Base-by-base conservation (phyloP, 2,797 vertebrate genomes). In the Saxicola maurus region DNA sequence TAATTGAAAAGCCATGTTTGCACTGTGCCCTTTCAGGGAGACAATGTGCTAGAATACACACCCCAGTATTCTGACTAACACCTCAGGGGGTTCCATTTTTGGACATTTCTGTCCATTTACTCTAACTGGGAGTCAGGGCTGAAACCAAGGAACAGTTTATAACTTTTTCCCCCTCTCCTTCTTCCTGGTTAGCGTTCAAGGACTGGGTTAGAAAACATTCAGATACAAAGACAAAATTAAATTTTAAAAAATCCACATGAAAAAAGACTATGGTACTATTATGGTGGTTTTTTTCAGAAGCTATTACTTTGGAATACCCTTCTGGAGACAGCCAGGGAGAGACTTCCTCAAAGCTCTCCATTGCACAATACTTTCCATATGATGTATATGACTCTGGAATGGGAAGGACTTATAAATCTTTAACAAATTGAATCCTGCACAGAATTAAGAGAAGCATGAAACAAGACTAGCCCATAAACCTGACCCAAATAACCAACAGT, bases 391-490 rank as follows among this genome's bases (percentile, higher is more conserved):
- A 82, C 49, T 82, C 64, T 84, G 86, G 71, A 95, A 82, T 8
- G 37, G 60, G 60, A 83, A 94, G 67, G 49, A 75, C 68, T 71
- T 83, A 90, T 92, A 84, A 95, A 91, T 93, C 77, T 90, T 93
- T 20, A 65, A 74, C 42, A 88, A 92, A 91, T 35, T 79, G 78
- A 88, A 88, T 82, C 53, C 51, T 85, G 48, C 35, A 71, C 56
- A 79, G 43, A 66, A 90, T 92, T 77, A 37, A 82, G 53, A 71
- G 86, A 84, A 82, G 53, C 57, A 61, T 0, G 0, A 33, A 90
- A 71, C 80, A 20, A 80, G 23, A 80, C n/a, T 46, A 74, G 35
- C 38, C 79, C 75, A 79, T 79, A 91, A 90, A 84, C 81, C n/a
- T 91, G 64, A 84, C 49, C 81, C 79, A 84, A 91, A 93, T 61